A percentile compares a stretch with the other conserved stretches of the same genome.
phyloP scores from a whole-genome alignment of 2,888 invertebrate species.

The Eurytoma adleriae region DNA sequence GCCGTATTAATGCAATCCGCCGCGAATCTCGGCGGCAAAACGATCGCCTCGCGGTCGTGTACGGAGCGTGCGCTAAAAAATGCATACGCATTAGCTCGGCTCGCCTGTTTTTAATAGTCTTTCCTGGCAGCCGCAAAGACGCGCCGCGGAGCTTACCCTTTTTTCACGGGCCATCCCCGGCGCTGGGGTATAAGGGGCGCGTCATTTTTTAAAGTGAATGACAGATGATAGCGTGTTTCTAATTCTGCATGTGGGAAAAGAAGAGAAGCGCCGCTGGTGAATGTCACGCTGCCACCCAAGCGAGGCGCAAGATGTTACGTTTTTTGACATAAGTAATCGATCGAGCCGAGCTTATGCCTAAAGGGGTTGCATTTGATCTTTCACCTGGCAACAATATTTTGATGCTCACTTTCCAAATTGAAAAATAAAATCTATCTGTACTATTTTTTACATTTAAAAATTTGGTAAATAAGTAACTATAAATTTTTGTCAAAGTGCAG shows the following conservation, averaged over 20 bases:
- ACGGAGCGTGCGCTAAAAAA: not conserved
- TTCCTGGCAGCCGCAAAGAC: not conserved
- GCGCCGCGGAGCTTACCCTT: constrained; percentile 5
- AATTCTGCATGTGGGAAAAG: constrained; percentile 67
- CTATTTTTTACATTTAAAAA: not conserved
- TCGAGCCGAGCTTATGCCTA: constrained; percentile 2
- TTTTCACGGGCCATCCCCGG: not conserved
- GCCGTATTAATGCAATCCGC: constrained; percentile 39
- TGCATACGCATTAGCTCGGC: constrained; percentile 31
- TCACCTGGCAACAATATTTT: not conserved
- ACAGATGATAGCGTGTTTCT: constrained; percentile 69
- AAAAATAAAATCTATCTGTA: constrained; percentile 1
- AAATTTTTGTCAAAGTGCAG: too few species aligned
- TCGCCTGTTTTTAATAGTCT: constrained; percentile 42
- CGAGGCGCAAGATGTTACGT: constrained; percentile 26
- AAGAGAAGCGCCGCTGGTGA: constrained; percentile 20
- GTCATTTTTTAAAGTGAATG: constrained; percentile 65
- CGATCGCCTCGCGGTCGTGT: not conserved
- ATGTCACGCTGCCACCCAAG: constrained; percentile 24
- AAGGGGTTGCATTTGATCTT: not conserved
- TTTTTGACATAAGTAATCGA: constrained; percentile 47
- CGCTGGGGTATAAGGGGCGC: constrained; percentile 15
- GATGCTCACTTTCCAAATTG: not conserved
- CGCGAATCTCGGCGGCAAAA: not conserved
- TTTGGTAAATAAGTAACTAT: too few species aligned